Conservation (phyloP, 2,113 vertebrate species). For the Erythrolamprus reginae region DNA sequence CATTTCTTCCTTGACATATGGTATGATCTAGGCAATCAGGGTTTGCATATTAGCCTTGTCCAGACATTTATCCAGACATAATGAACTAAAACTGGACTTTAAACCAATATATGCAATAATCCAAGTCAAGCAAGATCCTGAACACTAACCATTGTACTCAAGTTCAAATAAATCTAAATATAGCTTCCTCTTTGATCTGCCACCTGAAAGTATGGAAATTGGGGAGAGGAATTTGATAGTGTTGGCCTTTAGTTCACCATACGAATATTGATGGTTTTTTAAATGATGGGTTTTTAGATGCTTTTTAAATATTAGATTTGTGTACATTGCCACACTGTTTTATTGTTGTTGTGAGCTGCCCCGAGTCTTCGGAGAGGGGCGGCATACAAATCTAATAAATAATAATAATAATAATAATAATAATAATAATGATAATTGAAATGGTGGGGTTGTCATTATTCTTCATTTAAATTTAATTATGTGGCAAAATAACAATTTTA, state of each 20-base stretch:
- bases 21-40: slow-evolving; percentile 78
- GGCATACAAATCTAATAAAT: too few species aligned
- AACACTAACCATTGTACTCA: not conserved
- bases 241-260: not conserved
- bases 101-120: not conserved
- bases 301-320: too few species aligned
- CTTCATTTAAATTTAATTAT: not conserved
- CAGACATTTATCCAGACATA: not conserved
- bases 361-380: too few species aligned
- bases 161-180: not conserved
- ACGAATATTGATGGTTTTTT: too few species aligned
- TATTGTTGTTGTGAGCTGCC: too few species aligned
- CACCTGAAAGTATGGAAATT: not conserved
- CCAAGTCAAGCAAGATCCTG: not conserved
- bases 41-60: not conserved
- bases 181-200: not conserved
- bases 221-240: not conserved
- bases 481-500: not conserved
- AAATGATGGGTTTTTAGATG: too few species aligned
- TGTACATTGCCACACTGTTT: too few species aligned
- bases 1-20: slow-evolving; percentile 94
- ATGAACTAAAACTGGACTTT: not conserved
- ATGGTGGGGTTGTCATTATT: not conserved
- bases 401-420: too few species aligned
- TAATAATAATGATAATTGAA: too few species aligned